A percentile compares a stretch with the other conserved stretches of the same genome.
Conservation (phyloP, 2,888 invertebrate genomes). For the Salticus scenicus region DNA sequence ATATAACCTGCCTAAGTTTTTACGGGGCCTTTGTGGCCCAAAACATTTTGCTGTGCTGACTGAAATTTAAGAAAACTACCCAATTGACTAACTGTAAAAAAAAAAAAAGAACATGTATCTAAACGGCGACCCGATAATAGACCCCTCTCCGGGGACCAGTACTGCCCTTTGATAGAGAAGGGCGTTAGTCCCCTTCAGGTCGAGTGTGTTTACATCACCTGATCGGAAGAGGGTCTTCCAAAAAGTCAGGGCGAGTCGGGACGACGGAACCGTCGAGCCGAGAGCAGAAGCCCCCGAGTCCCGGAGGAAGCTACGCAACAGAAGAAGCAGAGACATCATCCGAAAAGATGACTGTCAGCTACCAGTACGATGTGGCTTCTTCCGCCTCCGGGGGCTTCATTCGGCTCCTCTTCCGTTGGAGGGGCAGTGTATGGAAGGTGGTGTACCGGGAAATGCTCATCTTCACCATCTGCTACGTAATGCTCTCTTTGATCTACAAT, state of each 20-base stretch:
- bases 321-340: constrained; percentile 44
- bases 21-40: no score
- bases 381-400: constrained; percentile 80
- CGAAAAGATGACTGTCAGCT: constrained; percentile 79
- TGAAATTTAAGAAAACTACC: no score
- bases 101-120: not conserved
- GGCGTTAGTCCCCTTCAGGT: not conserved
- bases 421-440: constrained; percentile 80
- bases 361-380: constrained; percentile 80
- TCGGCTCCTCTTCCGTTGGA: constrained; percentile 80
- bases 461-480: constrained; percentile 77
- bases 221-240: not conserved
- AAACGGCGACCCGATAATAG: not conserved
- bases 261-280: constrained; percentile 55
- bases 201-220: not conserved
- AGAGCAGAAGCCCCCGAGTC: constrained; percentile 49
- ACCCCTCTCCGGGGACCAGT: not conserved
- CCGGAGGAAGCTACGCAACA: constrained; percentile 34
- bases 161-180: not conserved
- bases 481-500: constrained; percentile 79
- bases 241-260: not conserved
- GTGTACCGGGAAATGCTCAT: constrained; percentile 79
- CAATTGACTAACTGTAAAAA: no score
- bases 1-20: no score
- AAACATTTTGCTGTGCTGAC: no score